Base-by-base conservation (phyloP, 2,888 invertebrate genomes). In the Deilephila porcellus region DNA sequence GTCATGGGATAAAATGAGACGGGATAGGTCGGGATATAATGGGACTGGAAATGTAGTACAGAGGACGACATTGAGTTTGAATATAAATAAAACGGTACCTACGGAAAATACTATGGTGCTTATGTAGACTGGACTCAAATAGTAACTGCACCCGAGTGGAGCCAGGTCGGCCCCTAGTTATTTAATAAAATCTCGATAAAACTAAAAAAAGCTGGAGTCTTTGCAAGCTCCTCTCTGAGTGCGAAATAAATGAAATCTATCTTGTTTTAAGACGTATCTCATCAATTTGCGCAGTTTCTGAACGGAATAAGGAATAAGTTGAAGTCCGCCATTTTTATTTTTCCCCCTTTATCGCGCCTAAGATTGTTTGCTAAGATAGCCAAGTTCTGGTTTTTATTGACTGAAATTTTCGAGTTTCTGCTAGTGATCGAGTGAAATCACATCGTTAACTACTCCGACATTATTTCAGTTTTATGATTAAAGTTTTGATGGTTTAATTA, bases 381-480 rank as follows among this genome's bases (percentile, higher is more conserved):
- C 67, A 80, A 82, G 76, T 79, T 79, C 79, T 84, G 80, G 75
- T 75, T 81, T 81, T 81, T 80, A 83, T 84, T 76, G 79, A 76
- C 79, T 79, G 29, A 76, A 81, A 79, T 80, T 78, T 75, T 77
- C 71, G 78, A 84, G 77, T 84, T 81, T 37, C 70, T 34, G 53
- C 73, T 77, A 79, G 76, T 78, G 76, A 80, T 80, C 71, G 37
- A 64, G 59, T 45, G n/a, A 74, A 67, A 74, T 71, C 67, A 72
- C 60, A 34, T 53, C 71, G n/a, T 67, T 71, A 71, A 37, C 60
- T 70, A 20, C 34, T 64, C 32, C 19, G 60, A 19, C 53, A n/a
- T 34, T 78, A 76, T 78, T 76, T 80, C 78, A 79, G 80, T 78
- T 78, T 81, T 79, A 80, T 78, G 75, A 77, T 32, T 25, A 14